A percentile compares a stretch with the other conserved stretches of the same genome.
Evolutionary conservation across 2,888 invertebrate genomes (phyloP).

Genomic region (Chloroclysta siterata): DNA sequence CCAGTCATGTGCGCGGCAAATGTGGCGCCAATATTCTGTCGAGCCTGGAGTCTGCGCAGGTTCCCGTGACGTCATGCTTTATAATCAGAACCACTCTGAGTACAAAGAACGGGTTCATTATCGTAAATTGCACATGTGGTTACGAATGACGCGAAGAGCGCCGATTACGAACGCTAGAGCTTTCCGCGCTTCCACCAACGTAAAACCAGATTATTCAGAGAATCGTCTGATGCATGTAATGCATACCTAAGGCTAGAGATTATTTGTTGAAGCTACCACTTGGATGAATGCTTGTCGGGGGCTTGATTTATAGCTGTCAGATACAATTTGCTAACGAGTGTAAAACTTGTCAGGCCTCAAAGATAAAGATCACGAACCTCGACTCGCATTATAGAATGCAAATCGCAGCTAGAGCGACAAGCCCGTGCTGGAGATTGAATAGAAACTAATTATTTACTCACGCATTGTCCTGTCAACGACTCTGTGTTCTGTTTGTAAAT

Average conservation of each 20-base stretch:
- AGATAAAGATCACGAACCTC: slow-evolving; percentile 71
- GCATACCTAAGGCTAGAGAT: neutral
- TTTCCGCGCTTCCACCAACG: slow-evolving; percentile 48
- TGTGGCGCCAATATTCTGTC: slow-evolving; percentile 69
- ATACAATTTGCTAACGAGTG: slow-evolving; percentile 79
- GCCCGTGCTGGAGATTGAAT: slow-evolving; percentile 59
- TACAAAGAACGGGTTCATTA: slow-evolving; percentile 46
- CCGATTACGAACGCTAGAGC: slow-evolving; percentile 40
- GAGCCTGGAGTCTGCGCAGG: slow-evolving; percentile 66
- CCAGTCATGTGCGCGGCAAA: slow-evolving; percentile 77
- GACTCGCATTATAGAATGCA: slow-evolving; percentile 73
- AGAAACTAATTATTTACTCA: slow-evolving; percentile 71
- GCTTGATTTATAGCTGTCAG: slow-evolving; percentile 71
- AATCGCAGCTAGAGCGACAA: slow-evolving; percentile 64
- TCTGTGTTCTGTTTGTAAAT: slow-evolving; percentile 52
- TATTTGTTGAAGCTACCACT: neutral
- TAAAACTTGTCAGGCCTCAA: slow-evolving; percentile 67
- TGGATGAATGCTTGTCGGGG: slow-evolving; percentile 48
- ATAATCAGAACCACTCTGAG: slow-evolving; percentile 48
- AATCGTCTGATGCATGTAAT: neutral
- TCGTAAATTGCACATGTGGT: slow-evolving; percentile 44
- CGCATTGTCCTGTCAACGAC: slow-evolving; percentile 69
- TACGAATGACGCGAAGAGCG: slow-evolving; percentile 25
- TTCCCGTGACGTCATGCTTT: slow-evolving; percentile 64
- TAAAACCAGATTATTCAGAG: slow-evolving; percentile 40